Percentiles rank a stretch among this genome's conserved stretches.
phyloP scores from a whole-genome alignment of 2,888 invertebrate genomes.

The Aquatica leii region DNA sequence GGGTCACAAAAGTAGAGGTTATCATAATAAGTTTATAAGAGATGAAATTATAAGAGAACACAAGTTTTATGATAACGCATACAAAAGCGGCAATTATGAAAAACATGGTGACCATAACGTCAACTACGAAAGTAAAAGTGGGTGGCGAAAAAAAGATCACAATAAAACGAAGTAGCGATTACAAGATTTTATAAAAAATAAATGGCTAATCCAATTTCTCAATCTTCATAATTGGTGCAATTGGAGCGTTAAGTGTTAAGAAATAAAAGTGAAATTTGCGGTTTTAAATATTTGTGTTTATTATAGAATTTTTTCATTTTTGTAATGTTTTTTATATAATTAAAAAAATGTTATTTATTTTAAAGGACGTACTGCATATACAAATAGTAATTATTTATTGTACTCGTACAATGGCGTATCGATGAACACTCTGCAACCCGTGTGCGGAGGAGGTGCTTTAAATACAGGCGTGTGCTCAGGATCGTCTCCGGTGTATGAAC shows the following conservation, averaged over 20 bases:
- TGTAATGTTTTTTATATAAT: neutral
- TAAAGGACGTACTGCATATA: too few relatives aligned
- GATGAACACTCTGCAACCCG: slow-evolving; percentile 60
- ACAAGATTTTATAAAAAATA: too few relatives aligned
- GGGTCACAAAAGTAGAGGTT: slow-evolving; percentile 80
- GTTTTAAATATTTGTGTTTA: slow-evolving; percentile 6
- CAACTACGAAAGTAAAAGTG: slow-evolving; percentile 70
- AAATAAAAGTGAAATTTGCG: slow-evolving; percentile 26
- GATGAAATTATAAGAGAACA: slow-evolving; percentile 82
- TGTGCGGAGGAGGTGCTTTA: slow-evolving; percentile 64
- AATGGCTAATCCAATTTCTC: too few relatives aligned
- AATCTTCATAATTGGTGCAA: too few relatives aligned
- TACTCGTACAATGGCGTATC: slow-evolving; percentile 45
- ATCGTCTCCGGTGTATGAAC: slow-evolving; percentile 64
- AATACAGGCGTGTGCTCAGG: slow-evolving; percentile 62
- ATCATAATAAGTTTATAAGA: slow-evolving; percentile 81
- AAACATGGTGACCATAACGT: slow-evolving; percentile 74
- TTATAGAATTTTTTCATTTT: neutral
- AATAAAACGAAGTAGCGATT: too few relatives aligned
- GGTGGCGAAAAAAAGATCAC: slow-evolving; percentile 72
- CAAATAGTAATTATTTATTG: neutral
- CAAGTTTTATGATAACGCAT: slow-evolving; percentile 78
- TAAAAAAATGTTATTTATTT: neutral
- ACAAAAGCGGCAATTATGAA: slow-evolving; percentile 75
- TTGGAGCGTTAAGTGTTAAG: neutral